A percentile compares a stretch with the other conserved stretches of the same genome.
phyloP scores from a whole-genome alignment of 2,888 invertebrate genomes.

The Dolichomitus sp. region DNA sequence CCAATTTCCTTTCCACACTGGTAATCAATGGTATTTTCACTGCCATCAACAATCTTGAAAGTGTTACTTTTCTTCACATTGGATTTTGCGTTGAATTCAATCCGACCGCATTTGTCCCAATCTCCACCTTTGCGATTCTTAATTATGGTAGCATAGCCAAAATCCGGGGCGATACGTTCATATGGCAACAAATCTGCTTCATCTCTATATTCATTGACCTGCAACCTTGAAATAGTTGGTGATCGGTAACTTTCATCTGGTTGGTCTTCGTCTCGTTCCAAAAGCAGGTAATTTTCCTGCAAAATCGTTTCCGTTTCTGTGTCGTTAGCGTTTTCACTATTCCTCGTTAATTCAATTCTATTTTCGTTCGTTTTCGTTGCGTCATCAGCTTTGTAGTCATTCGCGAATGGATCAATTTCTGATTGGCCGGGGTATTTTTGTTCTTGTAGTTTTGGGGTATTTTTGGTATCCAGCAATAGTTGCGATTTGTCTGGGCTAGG shows the following conservation, averaged over 20 bases:
- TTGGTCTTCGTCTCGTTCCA: constrained; percentile 50
- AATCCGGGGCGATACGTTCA: constrained; percentile 68
- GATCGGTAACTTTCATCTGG: neutral
- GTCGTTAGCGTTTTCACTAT: constrained; percentile 41
- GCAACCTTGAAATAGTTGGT: constrained; percentile 65
- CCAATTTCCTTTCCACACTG: constrained; percentile 30
- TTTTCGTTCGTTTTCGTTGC: constrained; percentile 42
- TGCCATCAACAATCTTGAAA: constrained; percentile 81
- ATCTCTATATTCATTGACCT: constrained; percentile 62
- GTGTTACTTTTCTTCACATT: constrained; percentile 83
- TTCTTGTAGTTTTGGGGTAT: neutral
- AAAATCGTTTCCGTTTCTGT: constrained; percentile 76
- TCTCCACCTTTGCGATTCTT: constrained; percentile 49
- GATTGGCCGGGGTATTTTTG: neutral
- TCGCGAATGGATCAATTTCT: neutral
- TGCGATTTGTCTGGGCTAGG: constrained; percentile 69
- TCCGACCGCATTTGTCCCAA: constrained; percentile 1
- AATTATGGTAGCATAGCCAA: constrained; percentile 78
- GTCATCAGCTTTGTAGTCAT: constrained; percentile 9
- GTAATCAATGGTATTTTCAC: constrained; percentile 73
- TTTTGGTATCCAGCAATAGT: neutral
- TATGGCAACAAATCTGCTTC: constrained; percentile 10
- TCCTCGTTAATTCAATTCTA: constrained; percentile 18
- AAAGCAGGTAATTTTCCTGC: constrained; percentile 81
- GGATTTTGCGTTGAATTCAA: constrained; percentile 72